Conservation (phyloP, 2,888 invertebrate species). For the Drosophila affinis region DNA sequence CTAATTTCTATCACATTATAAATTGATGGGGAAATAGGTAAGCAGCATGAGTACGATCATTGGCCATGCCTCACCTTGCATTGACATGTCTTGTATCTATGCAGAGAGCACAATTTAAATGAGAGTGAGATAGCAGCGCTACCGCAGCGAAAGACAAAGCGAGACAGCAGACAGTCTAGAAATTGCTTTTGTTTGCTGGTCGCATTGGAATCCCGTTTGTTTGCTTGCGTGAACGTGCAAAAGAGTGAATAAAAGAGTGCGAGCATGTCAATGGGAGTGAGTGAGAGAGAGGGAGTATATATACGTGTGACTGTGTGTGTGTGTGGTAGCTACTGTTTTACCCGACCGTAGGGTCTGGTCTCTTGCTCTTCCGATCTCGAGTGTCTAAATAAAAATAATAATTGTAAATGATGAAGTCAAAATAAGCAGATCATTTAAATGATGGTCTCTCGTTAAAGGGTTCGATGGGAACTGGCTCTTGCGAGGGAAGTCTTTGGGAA, state of each 20-base stretch:
- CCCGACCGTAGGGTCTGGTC: constrained; percentile 35
- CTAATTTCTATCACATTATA: too few species aligned
- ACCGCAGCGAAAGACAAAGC: neutral
- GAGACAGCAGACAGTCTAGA: neutral
- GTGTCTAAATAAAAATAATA: constrained; percentile 79
- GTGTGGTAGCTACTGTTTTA: constrained; percentile 68
- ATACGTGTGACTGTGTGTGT: constrained; percentile 3
- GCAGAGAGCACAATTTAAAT: neutral
- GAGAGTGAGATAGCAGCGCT: neutral
- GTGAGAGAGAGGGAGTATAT: constrained; percentile 7
- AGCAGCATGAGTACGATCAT: neutral
- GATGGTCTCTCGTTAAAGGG: neutral
- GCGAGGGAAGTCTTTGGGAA: neutral
- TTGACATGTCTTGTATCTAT: neutral
- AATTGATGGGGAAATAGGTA: neutral
- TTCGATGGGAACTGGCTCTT: neutral
- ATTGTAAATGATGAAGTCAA: constrained; percentile 80
- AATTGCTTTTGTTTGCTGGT: constrained; percentile 1
- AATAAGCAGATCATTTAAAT: constrained; percentile 78
- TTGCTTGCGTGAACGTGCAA: constrained; percentile 23
- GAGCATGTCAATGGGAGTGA: neutral
- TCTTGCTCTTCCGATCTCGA: constrained; percentile 45
- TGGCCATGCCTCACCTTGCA: neutral
- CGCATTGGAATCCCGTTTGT: constrained; percentile 26
- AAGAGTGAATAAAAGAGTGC: neutral